Base-by-base conservation (phyloP, 1,140 invertebrate genomes). In the Drosophila paulistorum region DNA sequence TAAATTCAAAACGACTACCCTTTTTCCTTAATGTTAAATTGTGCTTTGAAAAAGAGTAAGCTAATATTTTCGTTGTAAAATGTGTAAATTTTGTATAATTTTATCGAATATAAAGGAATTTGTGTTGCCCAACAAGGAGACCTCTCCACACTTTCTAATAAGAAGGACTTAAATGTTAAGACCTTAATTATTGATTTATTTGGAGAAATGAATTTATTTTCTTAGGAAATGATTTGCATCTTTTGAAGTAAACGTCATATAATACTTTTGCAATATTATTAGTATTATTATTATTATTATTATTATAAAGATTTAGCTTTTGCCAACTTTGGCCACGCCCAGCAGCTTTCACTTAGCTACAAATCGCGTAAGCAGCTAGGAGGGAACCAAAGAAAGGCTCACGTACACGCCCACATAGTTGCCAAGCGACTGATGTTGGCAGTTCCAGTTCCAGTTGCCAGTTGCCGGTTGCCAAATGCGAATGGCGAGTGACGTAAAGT, bases 401-500 rank as follows among this genome's bases (percentile, higher is more conserved):
- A 66, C 62, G 74, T 71, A 61, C 67, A 77, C 74, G 74, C 74
- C 74, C 74, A 58, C 17, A 6, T 76, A 67, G 20, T 37, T 71
- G 30, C 7, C n/a, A 3, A 1, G n/a, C 45, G 45, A 51, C 45
- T 51, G 45, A 51, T 51, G 45, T 51, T 51, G 45, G 45, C 45
- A 51, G 17, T 23, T 51, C 45, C 45, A 51, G 45, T 51, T 51
- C 45, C 17, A 51, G 7, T 51, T 48, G 14, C 45, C 14, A 20
- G 14, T 48, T 51, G 45, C 30, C 14, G 14, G 45, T 51, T 23
- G 45, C 45, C 45, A 51, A 51, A 51, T 51, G 68, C 66, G 66
- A 54, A 70, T 62, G 72, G 76, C 62, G 67, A 66, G 68, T 70
- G 82, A 75, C 82, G 68, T 74, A 77, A 68, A 87, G 80, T 89